Evolutionary conservation across 2,888 invertebrate genomes (phyloP), one percentile per base, ranked within the genome.

Genomic region (Polyommatus icarus): DNA sequence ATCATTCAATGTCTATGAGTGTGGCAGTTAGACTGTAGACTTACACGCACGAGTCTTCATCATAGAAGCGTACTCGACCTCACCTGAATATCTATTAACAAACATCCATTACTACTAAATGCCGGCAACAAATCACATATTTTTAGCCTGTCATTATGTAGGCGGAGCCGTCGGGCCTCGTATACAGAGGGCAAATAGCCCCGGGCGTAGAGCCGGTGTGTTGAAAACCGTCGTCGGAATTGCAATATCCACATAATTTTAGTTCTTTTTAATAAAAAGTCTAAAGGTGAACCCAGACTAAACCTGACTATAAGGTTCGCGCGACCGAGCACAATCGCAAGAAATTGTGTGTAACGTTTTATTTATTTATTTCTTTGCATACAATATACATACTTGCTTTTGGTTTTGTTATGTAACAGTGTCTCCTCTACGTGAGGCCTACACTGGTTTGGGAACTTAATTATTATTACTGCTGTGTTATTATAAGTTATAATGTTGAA

Each of bases 161-260:
- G 67, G 67, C 12, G 67, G 29, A 32, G 29, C 24, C 29, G 29
- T 12, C 12, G 24, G 24, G 61, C 61, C 12, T 72, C 20, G 40
- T 40, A 40, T 46, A 72, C 46, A n/a, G 40, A 15, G 40, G 46
- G 20, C 46, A 40, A 46, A 73, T 24, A 46, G 24, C 46, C 73
- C 8, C 20, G 5, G 20, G 46, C 73, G 73, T 73, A 20, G 10
- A 46, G 73, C 73, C 73, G 73, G 73, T 73, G 73, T 73, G 73
- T 73, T 73, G 73, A 46, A 73, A 73, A 73, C 40, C 73, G 46
- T 73, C 73, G 24, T 46, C n/a, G 5, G 29, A 18, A 67, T 46
- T 40, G 73, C 40, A 46, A 24, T 73, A 29, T 67, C 6, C 10
- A 67, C 67, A 67, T 12, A 7, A 61, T n/a, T 20, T 59, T 20